Evolutionary conservation across 2,113 vertebrate species (phyloP).

Genomic region (Lampris megalopsis): DNA sequence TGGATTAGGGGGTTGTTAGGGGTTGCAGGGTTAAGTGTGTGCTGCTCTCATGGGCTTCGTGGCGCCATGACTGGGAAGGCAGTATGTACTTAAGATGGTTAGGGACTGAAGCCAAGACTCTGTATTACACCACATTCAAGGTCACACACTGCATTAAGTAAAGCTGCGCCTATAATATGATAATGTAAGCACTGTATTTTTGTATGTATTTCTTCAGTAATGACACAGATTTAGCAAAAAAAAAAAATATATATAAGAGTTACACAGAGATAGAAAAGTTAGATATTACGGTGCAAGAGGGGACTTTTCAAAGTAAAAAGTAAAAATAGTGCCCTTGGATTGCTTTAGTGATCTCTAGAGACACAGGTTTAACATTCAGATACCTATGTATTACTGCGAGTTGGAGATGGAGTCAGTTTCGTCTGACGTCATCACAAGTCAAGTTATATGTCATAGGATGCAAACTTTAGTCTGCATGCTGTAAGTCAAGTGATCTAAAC

Average conservation of each 20-base stretch:
- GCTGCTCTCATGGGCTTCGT: conserved; percentile 55
- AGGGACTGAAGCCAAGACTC: conserved; percentile 40
- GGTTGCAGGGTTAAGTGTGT: conserved; percentile 53
- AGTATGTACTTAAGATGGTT: conserved; percentile 57
- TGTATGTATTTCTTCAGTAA: neutral
- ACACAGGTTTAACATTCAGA: too few species aligned
- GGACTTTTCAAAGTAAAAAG: neutral
- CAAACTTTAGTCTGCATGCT: too few species aligned
- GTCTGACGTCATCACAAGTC: conserved; percentile 20
- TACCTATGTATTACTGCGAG: too few species aligned
- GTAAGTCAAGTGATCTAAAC: conserved; percentile 2
- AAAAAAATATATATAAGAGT: too few species aligned
- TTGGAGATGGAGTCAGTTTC: neutral
- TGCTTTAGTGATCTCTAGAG: too few species aligned
- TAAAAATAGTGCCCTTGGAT: too few species aligned
- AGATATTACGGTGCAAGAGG: neutral
- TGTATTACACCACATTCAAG: conserved; percentile 46
- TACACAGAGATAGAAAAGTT: neutral
- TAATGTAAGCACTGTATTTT: conserved; percentile 25
- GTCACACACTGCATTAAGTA: conserved; percentile 39
- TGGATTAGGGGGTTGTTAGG: conserved; percentile 51
- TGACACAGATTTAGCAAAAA: conserved; percentile 2
- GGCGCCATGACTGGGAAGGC: conserved; percentile 52
- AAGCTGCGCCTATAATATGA: conserved; percentile 26
- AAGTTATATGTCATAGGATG: neutral